Evolutionary conservation across 1,140 invertebrate genomes (phyloP).

Genomic region (Phortica variegata): DNA sequence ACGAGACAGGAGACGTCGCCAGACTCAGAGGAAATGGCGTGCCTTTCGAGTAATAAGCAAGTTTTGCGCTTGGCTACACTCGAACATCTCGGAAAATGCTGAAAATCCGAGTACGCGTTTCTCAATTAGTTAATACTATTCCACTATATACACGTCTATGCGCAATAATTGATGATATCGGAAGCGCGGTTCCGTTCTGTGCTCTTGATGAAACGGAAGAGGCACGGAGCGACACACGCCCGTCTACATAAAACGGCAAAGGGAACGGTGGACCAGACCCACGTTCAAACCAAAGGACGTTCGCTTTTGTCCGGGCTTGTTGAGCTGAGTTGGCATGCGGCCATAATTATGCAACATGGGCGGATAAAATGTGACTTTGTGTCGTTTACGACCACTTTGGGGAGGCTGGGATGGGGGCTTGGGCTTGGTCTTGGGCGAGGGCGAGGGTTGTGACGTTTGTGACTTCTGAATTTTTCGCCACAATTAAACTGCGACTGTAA

Average conservation of each 20-base stretch:
- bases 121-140: not conserved
- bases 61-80: too few relatives aligned
- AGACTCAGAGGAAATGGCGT: too few relatives aligned
- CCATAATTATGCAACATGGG: conserved; percentile 28
- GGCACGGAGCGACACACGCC: conserved; percentile 1
- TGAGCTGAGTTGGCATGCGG: not conserved
- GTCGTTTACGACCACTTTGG: conserved; percentile 27
- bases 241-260: too few relatives aligned
- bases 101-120: too few relatives aligned
- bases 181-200: conserved; percentile 5
- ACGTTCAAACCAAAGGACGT: too few relatives aligned
- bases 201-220: not conserved
- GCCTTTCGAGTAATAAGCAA: too few relatives aligned
- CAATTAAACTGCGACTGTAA: conserved; percentile 26
- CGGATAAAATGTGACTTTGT: conserved; percentile 28
- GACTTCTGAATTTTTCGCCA: conserved; percentile 23
- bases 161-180: conserved; percentile 28
- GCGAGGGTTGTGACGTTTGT: conserved; percentile 1
- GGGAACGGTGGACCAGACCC: too few relatives aligned
- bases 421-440: not conserved
- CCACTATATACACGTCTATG: not conserved
- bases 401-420: conserved; percentile 4
- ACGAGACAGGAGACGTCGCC: too few relatives aligned
- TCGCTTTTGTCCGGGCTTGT: too few relatives aligned
- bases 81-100: too few relatives aligned